A percentile compares a stretch with the other conserved stretches of the same genome.
Conservation (phyloP, 2,888 invertebrate genomes). For the Xestia sexstrigata region DNA sequence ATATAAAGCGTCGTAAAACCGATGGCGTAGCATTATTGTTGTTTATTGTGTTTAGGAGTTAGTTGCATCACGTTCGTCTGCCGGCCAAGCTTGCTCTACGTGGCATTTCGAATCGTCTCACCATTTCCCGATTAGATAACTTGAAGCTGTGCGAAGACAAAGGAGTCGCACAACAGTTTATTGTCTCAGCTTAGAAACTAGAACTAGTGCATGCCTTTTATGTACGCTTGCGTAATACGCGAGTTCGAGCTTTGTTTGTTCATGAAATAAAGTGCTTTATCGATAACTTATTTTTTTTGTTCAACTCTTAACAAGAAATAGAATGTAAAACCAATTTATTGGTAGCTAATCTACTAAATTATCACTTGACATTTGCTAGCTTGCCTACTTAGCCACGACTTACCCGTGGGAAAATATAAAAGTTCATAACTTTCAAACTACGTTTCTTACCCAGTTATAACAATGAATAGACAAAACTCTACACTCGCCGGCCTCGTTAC, state of each 20-base stretch:
- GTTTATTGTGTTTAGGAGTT: slow-evolving; percentile 68
- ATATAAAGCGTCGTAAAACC: slow-evolving; percentile 75
- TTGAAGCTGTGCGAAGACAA: slow-evolving; percentile 51
- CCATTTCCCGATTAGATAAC: slow-evolving; percentile 54
- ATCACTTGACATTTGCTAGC: slow-evolving; percentile 21
- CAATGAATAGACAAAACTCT: slow-evolving; percentile 50
- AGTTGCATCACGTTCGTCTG: slow-evolving; percentile 68
- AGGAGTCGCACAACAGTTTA: slow-evolving; percentile 51
- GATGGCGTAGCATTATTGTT: slow-evolving; percentile 67
- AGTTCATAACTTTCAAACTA: slow-evolving; percentile 49
- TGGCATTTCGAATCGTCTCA: slow-evolving; percentile 67
- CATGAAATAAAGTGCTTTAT: slow-evolving; percentile 34
- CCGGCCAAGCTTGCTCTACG: slow-evolving; percentile 54
- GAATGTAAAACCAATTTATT: slow-evolving; percentile 34
- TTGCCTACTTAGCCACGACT: slow-evolving; percentile 20
- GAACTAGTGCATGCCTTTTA: slow-evolving; percentile 51
- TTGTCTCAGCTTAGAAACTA: slow-evolving; percentile 53
- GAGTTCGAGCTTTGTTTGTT: slow-evolving; percentile 33
- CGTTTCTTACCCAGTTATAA: slow-evolving; percentile 23
- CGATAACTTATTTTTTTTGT: not conserved
- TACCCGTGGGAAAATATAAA: slow-evolving; percentile 43
- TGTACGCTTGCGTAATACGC: slow-evolving; percentile 29
- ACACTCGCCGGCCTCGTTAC: slow-evolving; percentile 48
- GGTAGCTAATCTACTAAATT: slow-evolving; percentile 29
- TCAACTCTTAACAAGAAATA: slow-evolving; percentile 3